Evolutionary conservation across 2,113 vertebrate genomes (phyloP).

Genomic region (Scartelaos histophorus): DNA sequence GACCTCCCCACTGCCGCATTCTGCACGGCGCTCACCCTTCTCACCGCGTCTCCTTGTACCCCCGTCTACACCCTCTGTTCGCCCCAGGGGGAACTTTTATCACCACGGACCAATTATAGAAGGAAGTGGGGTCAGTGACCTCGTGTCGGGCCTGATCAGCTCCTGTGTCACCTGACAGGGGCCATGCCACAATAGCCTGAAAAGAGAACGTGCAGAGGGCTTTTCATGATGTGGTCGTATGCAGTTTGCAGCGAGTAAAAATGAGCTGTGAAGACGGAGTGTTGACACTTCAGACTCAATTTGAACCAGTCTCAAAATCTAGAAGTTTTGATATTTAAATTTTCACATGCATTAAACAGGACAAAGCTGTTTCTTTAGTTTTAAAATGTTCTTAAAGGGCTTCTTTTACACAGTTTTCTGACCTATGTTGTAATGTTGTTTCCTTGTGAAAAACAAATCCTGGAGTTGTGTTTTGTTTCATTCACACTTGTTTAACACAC

Average conservation of each 20-base stretch:
- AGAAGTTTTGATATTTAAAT: too few species aligned
- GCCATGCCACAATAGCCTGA: slow-evolving; percentile 47
- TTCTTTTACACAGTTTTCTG: too few species aligned
- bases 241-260: not conserved
- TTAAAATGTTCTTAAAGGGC: too few species aligned
- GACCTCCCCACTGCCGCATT: slow-evolving; percentile 34
- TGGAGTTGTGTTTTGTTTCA: too few species aligned
- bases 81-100: slow-evolving; percentile 61
- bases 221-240: not conserved
- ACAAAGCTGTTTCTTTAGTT: too few species aligned
- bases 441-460: too few species aligned
- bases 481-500: too few species aligned
- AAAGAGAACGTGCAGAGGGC: not conserved
- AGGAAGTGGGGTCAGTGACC: slow-evolving; percentile 72
- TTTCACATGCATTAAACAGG: too few species aligned
- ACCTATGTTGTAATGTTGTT: too few species aligned
- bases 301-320: not conserved
- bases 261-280: slow-evolving; percentile 5
- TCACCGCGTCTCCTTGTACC: slow-evolving; percentile 34
- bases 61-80: slow-evolving; percentile 2
- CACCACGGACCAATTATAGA: slow-evolving; percentile 69
- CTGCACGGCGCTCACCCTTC: slow-evolving; percentile 29
- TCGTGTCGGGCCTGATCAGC: slow-evolving; percentile 70
- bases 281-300: slow-evolving; percentile 1
- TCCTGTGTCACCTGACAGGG: slow-evolving; percentile 67